Percentiles rank a stretch among this genome's conserved stretches.
Evolutionary conservation across 2,888 invertebrate genomes (phyloP).

Genomic region (Tetranychus truncatus): DNA sequence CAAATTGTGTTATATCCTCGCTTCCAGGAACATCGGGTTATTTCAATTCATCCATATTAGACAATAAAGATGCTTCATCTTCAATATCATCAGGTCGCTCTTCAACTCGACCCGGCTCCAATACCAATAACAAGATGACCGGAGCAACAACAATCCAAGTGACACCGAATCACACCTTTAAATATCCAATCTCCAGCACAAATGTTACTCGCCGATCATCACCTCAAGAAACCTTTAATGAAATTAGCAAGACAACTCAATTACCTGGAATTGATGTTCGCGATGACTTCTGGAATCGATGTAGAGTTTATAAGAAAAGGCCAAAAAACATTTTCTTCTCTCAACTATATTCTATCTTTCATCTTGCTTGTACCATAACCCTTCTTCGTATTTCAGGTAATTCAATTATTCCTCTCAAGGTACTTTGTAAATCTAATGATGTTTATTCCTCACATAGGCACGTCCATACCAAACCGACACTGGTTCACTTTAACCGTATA

Average conservation of each 20-base stretch:
- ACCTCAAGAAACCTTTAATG: too few species aligned
- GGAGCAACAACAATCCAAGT: not conserved
- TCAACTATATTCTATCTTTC: slow-evolving; percentile 7
- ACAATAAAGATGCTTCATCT: not conserved
- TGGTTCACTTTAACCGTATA: slow-evolving; percentile 6
- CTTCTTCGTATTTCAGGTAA: slow-evolving; percentile 6
- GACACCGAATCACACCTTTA: not conserved
- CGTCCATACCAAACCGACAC: not conserved
- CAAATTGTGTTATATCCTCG: not conserved
- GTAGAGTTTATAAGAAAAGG: not conserved
- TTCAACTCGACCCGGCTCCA: not conserved
- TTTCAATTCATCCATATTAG: not conserved
- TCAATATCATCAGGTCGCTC: not conserved
- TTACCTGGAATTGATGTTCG: slow-evolving; percentile 5
- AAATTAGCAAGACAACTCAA: not conserved
- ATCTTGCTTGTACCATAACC: slow-evolving; percentile 9
- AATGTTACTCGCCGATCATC: too few species aligned
- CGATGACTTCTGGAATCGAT: not conserved
- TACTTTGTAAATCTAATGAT: not conserved
- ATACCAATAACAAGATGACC: not conserved
- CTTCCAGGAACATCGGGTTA: not conserved
- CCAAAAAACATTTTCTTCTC: slow-evolving; percentile 9
- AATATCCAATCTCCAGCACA: not conserved
- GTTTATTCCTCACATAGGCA: not conserved
- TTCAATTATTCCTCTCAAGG: not conserved